Conservation (phyloP, 1,140 invertebrate genomes). For the Pissodes strobi region DNA sequence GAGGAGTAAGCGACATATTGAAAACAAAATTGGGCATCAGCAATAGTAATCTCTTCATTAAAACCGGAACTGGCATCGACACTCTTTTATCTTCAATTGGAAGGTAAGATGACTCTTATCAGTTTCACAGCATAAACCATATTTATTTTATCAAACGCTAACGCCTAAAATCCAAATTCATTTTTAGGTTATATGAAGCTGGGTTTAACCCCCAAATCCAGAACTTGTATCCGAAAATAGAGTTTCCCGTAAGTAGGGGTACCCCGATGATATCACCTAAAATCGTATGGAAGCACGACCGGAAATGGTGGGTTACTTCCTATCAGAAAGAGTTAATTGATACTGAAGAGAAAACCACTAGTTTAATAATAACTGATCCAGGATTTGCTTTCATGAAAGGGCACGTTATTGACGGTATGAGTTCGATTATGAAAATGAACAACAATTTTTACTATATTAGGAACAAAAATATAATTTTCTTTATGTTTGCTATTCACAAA, state of each 20-base stretch:
- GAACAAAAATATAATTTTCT: too few relatives aligned
- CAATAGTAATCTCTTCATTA: constrained; percentile 3
- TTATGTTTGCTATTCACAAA: too few relatives aligned
- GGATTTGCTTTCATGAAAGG: constrained; percentile 78
- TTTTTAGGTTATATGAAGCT: constrained; percentile 62
- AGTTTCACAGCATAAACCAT: too few relatives aligned
- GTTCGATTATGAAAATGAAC: too few relatives aligned
- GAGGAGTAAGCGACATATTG: neutral
- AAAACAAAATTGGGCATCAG: neutral
- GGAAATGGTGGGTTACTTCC: constrained; percentile 53
- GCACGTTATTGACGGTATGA: constrained; percentile 84
- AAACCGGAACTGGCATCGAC: neutral
- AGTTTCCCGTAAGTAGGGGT: constrained; percentile 64
- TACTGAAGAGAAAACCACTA: constrained; percentile 62
- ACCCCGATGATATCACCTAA: constrained; percentile 67
- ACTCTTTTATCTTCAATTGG: constrained; percentile 4
- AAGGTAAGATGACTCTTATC: too few relatives aligned
- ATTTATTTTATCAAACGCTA: too few relatives aligned
- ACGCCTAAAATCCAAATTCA: too few relatives aligned
- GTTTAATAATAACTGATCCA: constrained; percentile 65
- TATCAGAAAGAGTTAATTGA: constrained; percentile 19
- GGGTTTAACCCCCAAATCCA: constrained; percentile 61
- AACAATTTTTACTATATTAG: too few relatives aligned
- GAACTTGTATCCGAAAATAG: constrained; percentile 60
- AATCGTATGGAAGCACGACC: constrained; percentile 68